Conservation (phyloP, 2,113 vertebrate species). For the Anoura caudifer region DNA sequence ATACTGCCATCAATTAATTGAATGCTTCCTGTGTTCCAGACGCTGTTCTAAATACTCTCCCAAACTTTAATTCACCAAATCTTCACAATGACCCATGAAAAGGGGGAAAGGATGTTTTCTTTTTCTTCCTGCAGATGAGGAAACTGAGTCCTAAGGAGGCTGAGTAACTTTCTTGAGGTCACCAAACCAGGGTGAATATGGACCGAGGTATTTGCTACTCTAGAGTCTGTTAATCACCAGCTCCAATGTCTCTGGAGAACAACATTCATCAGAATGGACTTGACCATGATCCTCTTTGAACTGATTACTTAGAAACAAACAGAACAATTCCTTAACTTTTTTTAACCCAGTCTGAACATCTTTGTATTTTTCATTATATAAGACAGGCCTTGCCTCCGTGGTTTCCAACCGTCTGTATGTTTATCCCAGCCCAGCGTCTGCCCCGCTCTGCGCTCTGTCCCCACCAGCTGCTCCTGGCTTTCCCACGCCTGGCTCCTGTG, state of each 20-base stretch:
- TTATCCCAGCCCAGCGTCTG: not conserved
- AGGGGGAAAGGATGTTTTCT: not conserved
- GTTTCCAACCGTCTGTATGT: not conserved
- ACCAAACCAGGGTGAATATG: not conserved
- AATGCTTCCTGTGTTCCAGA: not conserved
- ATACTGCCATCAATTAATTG: not conserved
- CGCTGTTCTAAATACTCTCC: not conserved
- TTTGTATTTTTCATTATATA: not conserved
- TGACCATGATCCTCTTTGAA: not conserved
- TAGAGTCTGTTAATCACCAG: not conserved
- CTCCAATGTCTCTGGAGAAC: not conserved
- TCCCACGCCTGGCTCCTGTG: not conserved
- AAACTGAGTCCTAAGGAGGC: not conserved
- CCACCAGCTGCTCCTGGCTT: not conserved
- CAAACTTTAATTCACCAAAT: not conserved
- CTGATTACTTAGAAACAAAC: conserved; percentile 3
- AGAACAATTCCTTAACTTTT: not conserved
- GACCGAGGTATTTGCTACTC: not conserved
- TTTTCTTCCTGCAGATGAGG: not conserved
- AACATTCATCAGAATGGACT: not conserved
- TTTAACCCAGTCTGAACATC: not conserved
- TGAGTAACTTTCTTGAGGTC: not conserved
- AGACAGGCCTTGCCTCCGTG: not conserved
- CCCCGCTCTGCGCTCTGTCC: not conserved
- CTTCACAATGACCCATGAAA: not conserved